These are phyloP conservation scores for Etheostoma perlongum DNA, from an alignment of 2,797 vertebrate species.

Conservation along the genomic window DNA sequence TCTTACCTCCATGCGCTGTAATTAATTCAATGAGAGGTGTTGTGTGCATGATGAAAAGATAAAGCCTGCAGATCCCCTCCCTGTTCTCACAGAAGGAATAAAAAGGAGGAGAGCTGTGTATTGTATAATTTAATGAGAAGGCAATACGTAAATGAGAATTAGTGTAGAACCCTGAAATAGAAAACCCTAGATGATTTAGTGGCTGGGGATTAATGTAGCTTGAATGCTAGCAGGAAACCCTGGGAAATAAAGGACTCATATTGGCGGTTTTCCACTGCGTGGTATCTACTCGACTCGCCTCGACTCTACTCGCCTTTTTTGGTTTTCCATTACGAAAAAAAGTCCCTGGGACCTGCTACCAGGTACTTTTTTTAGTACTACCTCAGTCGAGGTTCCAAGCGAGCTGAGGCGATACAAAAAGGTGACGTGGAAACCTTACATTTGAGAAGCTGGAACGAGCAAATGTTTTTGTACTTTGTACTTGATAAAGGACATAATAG, in stretches of 20 bases:
- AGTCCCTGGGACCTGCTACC: too few species aligned
- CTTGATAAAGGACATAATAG: background rate
- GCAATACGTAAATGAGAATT: conserved; percentile 14
- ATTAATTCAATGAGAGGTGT: conserved; percentile 55
- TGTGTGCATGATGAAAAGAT: conserved; percentile 41
- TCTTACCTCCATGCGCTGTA: conserved; percentile 23
- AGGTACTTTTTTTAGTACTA: too few species aligned
- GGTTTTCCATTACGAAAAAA: too few species aligned
- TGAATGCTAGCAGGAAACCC: conserved; percentile 35
- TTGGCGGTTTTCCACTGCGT: too few species aligned
- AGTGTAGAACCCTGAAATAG: conserved; percentile 30
- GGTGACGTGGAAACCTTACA: too few species aligned
- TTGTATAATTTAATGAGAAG: conserved; percentile 27
- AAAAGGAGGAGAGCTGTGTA: conserved; percentile 20
- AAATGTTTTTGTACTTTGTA: background rate
- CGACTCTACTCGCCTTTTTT: too few species aligned
- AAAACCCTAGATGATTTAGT: conserved; percentile 24
- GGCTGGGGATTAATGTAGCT: conserved; percentile 31
- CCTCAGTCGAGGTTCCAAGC: too few species aligned
- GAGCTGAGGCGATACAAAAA: too few species aligned
- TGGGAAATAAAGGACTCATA: conserved; percentile 39
- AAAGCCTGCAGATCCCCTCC: conserved; percentile 26
- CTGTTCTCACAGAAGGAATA: conserved; percentile 29
- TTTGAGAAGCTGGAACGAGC: background rate
- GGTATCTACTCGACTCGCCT: too few species aligned